These are phyloP conservation scores for Salticus scenicus DNA, from an alignment of 2,888 invertebrate genomes.

Conservation along the genomic window DNA sequence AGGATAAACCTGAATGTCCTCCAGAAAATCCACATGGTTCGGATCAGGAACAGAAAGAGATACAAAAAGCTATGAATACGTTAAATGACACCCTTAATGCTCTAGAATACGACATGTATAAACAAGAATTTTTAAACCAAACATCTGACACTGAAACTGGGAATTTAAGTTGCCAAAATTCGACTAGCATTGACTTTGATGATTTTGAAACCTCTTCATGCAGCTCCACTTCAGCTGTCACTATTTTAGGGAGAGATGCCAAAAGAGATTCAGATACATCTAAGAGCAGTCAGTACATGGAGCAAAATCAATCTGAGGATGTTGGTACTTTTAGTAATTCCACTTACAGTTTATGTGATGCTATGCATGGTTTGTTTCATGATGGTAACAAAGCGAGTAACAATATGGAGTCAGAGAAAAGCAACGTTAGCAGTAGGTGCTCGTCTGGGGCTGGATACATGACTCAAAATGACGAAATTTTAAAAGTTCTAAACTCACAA, in stretches of 20 bases:
- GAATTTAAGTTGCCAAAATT: conserved; percentile 35
- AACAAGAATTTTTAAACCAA: conserved; percentile 48
- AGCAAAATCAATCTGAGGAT: conserved; percentile 52
- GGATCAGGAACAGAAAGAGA: conserved; percentile 56
- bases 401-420: neutral
- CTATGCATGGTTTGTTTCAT: conserved; percentile 35
- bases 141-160: conserved; percentile 8
- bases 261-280: conserved; percentile 30
- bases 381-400: neutral
- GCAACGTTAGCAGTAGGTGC: neutral
- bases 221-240: conserved; percentile 57
- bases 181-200: conserved; percentile 41
- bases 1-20: neutral
- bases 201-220: conserved; percentile 62
- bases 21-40: conserved; percentile 1
- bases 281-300: conserved; percentile 34
- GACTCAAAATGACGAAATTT: neutral
- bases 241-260: conserved; percentile 34
- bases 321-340: conserved; percentile 59
- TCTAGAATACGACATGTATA: conserved; percentile 58
- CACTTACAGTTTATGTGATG: conserved; percentile 27
- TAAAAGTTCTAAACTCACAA: neutral
- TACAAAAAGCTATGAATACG: conserved; percentile 58
- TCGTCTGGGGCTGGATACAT: neutral
- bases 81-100: conserved; percentile 57